Percentiles rank a stretch among this genome's conserved stretches.
Conservation (phyloP, 2,888 invertebrate genomes). For the Gastrophysa polygoni region DNA sequence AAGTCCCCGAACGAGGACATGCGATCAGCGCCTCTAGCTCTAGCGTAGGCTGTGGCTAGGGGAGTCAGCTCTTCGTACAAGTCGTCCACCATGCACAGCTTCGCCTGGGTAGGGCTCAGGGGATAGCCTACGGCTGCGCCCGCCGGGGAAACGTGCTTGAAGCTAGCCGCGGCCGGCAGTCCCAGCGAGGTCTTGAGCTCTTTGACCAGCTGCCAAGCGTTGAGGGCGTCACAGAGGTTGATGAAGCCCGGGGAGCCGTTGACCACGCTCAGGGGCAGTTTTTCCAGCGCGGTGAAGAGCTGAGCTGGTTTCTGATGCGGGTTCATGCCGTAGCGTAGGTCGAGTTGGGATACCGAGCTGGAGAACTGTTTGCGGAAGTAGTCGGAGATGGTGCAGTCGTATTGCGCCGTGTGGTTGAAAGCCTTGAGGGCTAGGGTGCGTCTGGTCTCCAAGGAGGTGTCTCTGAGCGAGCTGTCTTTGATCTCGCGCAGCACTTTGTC, state of each 20-base stretch:
- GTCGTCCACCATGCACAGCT: conserved; percentile 93
- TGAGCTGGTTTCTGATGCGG: conserved; percentile 98
- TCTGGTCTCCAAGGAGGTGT: conserved; percentile 77
- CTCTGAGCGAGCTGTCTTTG: conserved; percentile 64
- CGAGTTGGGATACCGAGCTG: conserved; percentile 75
- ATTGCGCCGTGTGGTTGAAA: conserved; percentile 94
- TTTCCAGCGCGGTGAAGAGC: conserved; percentile 77
- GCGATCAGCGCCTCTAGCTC: conserved; percentile 96
- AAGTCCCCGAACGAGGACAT: conserved; percentile 99
- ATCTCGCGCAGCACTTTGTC: conserved; percentile 72
- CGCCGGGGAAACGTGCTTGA: conserved; percentile 98
- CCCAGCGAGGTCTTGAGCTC: conserved; percentile 82
- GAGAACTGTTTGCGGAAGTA: conserved; percentile 94
- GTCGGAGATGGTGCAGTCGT: conserved; percentile 93
- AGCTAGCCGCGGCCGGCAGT: conserved; percentile 92
- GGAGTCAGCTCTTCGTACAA: conserved; percentile 75
- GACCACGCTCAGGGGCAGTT: conserved; percentile 84
- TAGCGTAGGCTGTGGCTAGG: conserved; percentile 90
- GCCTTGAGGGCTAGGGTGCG: conserved; percentile 87
- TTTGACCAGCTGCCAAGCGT: conserved; percentile 94
- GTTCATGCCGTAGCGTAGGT: conserved; percentile 94
- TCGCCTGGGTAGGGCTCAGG: conserved; percentile 74
- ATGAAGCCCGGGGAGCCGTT: conserved; percentile 98
- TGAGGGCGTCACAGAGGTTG: conserved; percentile 95
- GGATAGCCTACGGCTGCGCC: conserved; percentile 93